These are phyloP conservation scores for Vidua macroura DNA, from an alignment of 2,113 vertebrate species.

Conservation along the genomic window DNA sequence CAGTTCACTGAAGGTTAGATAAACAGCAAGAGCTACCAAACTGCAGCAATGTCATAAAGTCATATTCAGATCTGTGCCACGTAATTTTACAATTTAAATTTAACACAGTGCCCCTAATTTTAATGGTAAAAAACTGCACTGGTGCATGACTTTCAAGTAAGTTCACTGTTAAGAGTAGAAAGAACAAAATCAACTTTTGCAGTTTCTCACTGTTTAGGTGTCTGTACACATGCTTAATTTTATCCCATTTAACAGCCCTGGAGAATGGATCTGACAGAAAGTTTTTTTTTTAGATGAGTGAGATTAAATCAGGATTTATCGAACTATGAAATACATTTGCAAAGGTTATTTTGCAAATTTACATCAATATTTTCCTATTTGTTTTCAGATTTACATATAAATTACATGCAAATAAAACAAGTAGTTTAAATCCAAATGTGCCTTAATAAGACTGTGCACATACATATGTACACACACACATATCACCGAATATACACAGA, in stretches of 20 bases:
- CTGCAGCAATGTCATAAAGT: not conserved
- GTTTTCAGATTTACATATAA: not conserved
- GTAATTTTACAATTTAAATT: not conserved
- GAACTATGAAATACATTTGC: not conserved
- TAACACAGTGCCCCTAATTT: not conserved
- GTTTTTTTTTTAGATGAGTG: not conserved
- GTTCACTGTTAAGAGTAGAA: not conserved
- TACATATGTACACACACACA: not conserved
- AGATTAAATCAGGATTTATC: not conserved
- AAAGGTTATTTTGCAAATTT: not conserved
- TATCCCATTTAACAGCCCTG: not conserved
- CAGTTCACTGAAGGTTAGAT: not conserved
- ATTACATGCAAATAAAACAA: not conserved
- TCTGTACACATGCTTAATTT: not conserved
- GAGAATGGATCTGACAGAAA: not conserved
- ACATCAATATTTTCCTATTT: not conserved
- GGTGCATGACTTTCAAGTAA: not conserved
- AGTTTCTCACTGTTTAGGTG: not conserved
- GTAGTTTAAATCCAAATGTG: not conserved
- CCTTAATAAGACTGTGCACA: not conserved
- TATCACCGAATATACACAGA: not conserved
- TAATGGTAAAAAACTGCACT: not conserved
- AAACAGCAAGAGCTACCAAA: not conserved
- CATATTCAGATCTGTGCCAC: not conserved
- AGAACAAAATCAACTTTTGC: not conserved